phyloP scores from a whole-genome alignment of 2,797 vertebrate species.

The Halcyon chelicuti region DNA sequence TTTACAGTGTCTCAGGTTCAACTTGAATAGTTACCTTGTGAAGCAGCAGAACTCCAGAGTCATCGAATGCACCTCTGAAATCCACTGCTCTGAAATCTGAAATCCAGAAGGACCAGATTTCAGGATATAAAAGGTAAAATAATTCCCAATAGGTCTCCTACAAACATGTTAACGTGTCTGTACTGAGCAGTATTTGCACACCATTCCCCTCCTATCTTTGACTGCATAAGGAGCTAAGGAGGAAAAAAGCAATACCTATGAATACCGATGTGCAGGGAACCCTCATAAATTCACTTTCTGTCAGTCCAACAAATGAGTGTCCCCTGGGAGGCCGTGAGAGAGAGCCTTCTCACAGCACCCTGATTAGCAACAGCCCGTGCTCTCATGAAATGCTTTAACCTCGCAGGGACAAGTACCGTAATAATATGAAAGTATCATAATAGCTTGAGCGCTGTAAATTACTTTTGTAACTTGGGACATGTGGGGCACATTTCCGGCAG shows the following conservation, averaged over 20 bases:
- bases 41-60: not conserved
- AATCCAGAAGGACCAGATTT: not conserved
- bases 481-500: not conserved
- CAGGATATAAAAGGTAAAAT: slow-evolving; percentile 1
- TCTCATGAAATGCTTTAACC: not conserved
- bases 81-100: not conserved
- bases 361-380: not conserved
- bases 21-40: not conserved
- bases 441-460: slow-evolving; percentile 17
- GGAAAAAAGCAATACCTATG: not conserved
- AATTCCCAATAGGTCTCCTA: not conserved
- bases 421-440: not conserved
- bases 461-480: not conserved
- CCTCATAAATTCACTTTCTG: slow-evolving; percentile 26
- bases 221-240: slow-evolving; percentile 11
- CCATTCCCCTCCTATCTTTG: not conserved
- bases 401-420: not conserved
- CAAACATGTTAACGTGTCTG: not conserved
- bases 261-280: slow-evolving; percentile 8
- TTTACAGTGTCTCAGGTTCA: not conserved
- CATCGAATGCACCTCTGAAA: not conserved
- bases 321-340: not conserved
- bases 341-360: slow-evolving; percentile 27
- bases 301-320: slow-evolving; percentile 37
- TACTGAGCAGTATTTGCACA: not conserved